phyloP scores from a whole-genome alignment of 37 sponge, comb jelly and placozoan genomes.

The Chondrilla cf. caribensis region DNA sequence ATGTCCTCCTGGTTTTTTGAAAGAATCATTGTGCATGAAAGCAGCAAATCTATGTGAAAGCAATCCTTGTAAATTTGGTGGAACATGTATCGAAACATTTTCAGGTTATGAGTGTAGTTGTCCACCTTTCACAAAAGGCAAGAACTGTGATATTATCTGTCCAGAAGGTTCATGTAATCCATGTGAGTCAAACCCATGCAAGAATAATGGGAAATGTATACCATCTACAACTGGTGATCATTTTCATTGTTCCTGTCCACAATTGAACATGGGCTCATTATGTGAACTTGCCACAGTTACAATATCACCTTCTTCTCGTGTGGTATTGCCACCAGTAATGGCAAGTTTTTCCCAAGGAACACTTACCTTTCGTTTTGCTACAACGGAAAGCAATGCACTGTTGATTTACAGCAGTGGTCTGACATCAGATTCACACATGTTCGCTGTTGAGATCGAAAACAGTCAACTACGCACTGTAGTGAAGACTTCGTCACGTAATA shows the following conservation, averaged over 20 bases:
- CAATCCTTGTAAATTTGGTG: conserved; percentile 1
- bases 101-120: not conserved
- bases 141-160: not conserved
- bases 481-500: not conserved
- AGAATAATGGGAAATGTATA: not conserved
- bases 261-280: not conserved
- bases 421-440: not conserved
- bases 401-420: not conserved
- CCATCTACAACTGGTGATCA: not conserved
- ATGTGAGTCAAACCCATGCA: not conserved
- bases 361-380: not conserved
- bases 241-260: not conserved
- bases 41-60: not conserved
- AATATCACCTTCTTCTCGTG: not conserved
- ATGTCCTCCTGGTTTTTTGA: not conserved
- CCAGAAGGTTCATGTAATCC: not conserved
- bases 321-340: not conserved
- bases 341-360: not conserved
- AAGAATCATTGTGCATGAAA: not conserved
- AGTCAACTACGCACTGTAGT: not conserved
- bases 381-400: not conserved
- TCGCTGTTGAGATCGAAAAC: not conserved
- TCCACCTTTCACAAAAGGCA: not conserved
- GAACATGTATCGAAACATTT: not conserved
- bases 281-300: not conserved